Evolutionary conservation across 2,113 vertebrate species (phyloP), one percentile per base, ranked within the genome.

Genomic region (Crotalus helleri): DNA sequence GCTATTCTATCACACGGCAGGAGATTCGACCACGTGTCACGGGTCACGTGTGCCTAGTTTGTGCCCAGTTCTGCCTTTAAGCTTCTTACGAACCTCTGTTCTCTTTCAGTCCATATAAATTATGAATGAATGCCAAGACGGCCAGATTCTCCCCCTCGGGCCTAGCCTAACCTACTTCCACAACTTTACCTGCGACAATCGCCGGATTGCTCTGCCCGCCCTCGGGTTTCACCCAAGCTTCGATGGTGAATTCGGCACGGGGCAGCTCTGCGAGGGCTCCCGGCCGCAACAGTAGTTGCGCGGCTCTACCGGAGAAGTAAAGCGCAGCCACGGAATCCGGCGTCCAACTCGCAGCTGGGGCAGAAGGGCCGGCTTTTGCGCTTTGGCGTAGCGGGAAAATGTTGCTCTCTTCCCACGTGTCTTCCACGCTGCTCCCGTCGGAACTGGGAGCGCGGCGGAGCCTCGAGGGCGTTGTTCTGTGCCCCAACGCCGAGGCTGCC

Each of bases 161-260:
- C 69, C 21, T 8, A 13, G 51, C 51, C 90, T 24, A 8, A 24
- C 90, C 64, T 81, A 33, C 54, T 21, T 17, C 33, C 11, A 58
- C 74, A 81, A 81, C 74, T 44, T 97, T 98, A 99, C 99, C 99
- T 99, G 99, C 98, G 58, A 99, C 98, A 94, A 99, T 94, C 49
- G 98, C 98, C 4, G 98, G 99, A 96, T 98, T 98, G 96, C 97
- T 98, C 97, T 99, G 99, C 21, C 99, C 99, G 93, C 99, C 99
- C 94, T 99, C 99, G 0, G 98, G 98, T 90, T 98, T 98, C 94
- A 99, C 97, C 99, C 99, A 99, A 89, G 98, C 96, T 97, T 99
- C 99, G 95, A 99, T 92, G 49, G 98, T 99, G 98, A 99, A 99
- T 17, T 95, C 95, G 91, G 96, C 96, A 92, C 98, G 97, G 88